Base-by-base conservation (phyloP, 2,888 invertebrate species). In the Caenorhabditis japonica region DNA sequence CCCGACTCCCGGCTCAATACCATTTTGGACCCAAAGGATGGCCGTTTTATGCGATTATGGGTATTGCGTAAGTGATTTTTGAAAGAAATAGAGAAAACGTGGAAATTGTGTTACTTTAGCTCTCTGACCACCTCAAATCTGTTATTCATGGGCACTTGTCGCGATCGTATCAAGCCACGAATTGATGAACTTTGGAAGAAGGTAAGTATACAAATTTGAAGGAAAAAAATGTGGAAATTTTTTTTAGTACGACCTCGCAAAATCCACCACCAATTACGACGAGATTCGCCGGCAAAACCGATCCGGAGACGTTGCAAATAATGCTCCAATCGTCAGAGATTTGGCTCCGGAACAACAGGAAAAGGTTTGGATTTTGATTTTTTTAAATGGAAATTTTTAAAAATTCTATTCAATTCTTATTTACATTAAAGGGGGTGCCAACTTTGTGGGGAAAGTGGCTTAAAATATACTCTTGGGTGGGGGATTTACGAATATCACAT, bases 21-120 rank as follows among this genome's bases (percentile, higher is more conserved):
- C 83, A 81, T 60, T 83, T 84, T 56, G 84, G 84, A 15, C 84
- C 84, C 8, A 83, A 83, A 70, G 80, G 82, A 25, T 84, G 83
- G 83, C 79, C 82, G 1, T 84, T 84, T 68, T 84, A 84, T 71
- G 79, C 77, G 10, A 68, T 84, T 27, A 77, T 84, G 68, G 84
- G 84, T 33, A 60, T 84, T 17, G 81, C 66, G 74, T 74, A 46
- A 12, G 74, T 58, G 17, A 39, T 61, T 52, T 25, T 13, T 15
- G 10, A 3, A 17, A 2, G 21, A 41, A 21, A 17, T 12, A 41
- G 43, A 55, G 17, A 41, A 55, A 41, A 33, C 5, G 15, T 30
- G 13, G 25, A 30, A 41, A 43, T 25, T 19, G 19, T 19, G 21
- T 5, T 51, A 19, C 55, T 60, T 19, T 51, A 74, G 77, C 0